Evolutionary conservation across 2,113 vertebrate species (phyloP), one percentile per base, ranked within the genome.

Genomic region (Paralichthys olivaceus): DNA sequence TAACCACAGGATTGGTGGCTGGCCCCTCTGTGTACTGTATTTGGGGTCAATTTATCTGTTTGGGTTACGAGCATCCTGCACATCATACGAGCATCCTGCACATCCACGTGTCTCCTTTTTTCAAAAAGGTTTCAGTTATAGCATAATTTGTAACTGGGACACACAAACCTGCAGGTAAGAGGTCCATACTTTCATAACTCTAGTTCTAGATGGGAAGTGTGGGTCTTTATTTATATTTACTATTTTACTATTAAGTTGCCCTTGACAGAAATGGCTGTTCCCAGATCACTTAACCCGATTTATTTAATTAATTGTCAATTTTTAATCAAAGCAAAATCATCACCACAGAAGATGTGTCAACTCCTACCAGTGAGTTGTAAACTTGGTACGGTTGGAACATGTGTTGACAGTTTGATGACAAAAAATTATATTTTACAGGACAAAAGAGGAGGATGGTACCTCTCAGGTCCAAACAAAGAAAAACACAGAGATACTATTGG

Each of bases 1-100:
- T 83, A 84, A 91, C 62, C 77, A 75, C 84, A 81, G 54, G 68
- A 84, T 77, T 57, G 15, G 75, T 74, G 57, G 72, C 69, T 84
- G 73, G 80, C 55, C 76, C 56, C 65, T 75, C 37, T 17, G 37
- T 76, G 75, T 75, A 79, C 75, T 69, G 69, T 15, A 13, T 5
- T 1, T 47, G 15, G 76, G 58, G 75, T 84, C 61, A 80, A 62
- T 60, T 49, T 76, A 61, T 69, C 62, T 26, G 40, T 72, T 72
- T 77, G 80, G 65, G 73, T 85, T 85, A 69, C 40, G 71, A 14
- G 26, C 28, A 71, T 70, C 40, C 19, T 74, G 65, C 22, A 26
- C 29, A 69, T 25, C 22, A 26, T 34, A 79, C n/a, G n/a, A n/a
- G n/a, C n/a, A n/a, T n/a, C n/a, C n/a, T n/a, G n/a, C n/a, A n/a